These are phyloP conservation scores for Heterochromis multidens DNA, from an alignment of 2,113 vertebrate genomes.

Conservation along the genomic window DNA sequence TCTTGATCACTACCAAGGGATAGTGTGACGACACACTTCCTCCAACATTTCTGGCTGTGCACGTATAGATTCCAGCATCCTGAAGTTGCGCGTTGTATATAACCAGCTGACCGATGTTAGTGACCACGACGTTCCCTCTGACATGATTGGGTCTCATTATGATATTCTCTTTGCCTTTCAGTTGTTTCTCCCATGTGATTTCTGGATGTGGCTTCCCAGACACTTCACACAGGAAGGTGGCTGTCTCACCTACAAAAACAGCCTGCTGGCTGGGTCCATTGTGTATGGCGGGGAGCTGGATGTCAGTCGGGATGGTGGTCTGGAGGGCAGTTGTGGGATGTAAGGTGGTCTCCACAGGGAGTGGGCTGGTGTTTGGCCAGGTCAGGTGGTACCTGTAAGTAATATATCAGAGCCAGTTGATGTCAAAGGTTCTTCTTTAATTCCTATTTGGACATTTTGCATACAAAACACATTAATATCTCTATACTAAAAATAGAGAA, in stretches of 20 bases:
- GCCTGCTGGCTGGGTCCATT: slow-evolving; percentile 82
- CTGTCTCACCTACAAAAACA: slow-evolving; percentile 88
- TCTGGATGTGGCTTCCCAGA: slow-evolving; percentile 87
- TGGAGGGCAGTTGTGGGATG: slow-evolving; percentile 84
- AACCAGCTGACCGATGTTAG: slow-evolving; percentile 95
- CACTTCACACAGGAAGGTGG: slow-evolving; percentile 94
- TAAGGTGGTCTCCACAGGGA: slow-evolving; percentile 85
- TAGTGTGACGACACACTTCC: slow-evolving; percentile 87
- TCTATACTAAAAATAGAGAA: background rate
- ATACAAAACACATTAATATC: background rate
- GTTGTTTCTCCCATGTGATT: slow-evolving; percentile 95
- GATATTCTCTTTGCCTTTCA: slow-evolving; percentile 85
- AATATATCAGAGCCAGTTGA: slow-evolving; percentile 6
- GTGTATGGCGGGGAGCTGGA: slow-evolving; percentile 80
- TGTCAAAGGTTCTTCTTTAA: background rate
- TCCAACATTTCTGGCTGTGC: slow-evolving; percentile 84
- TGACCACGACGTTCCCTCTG: slow-evolving; percentile 90
- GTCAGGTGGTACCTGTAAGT: slow-evolving; percentile 84
- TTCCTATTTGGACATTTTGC: background rate
- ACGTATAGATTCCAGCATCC: slow-evolving; percentile 92
- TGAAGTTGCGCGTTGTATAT: slow-evolving; percentile 93
- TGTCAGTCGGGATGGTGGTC: slow-evolving; percentile 81
- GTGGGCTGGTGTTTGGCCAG: slow-evolving; percentile 92
- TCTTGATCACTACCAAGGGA: slow-evolving; percentile 84
- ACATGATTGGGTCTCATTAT: slow-evolving; percentile 91